Evolutionary conservation across 2,113 vertebrate genomes (phyloP), one percentile per base, ranked within the genome.

Genomic region (Leiothrix lutea): DNA sequence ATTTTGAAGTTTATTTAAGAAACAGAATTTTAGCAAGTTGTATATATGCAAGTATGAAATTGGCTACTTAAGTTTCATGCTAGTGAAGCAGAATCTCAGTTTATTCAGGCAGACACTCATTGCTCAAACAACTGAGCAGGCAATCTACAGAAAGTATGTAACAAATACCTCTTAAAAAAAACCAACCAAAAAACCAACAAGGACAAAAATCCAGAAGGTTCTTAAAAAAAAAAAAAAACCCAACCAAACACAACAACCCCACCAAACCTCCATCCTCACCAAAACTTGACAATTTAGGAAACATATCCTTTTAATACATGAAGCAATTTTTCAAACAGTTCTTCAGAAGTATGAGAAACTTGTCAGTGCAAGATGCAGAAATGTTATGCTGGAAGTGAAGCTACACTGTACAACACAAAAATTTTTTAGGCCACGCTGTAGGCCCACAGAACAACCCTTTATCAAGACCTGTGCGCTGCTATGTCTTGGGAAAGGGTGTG

Each of bases 1-100:
- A 64, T 74, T 62, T 88, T 92, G 56, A 83, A 28, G 11, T 36
- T 88, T 78, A 71, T 66, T 94, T 72, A 61, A 61, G 48, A 94
- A 86, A 45, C 14, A 74, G 69, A 92, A 81, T 74, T 84, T 81
- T 67, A 84, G 60, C 22, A 67, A 79, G 18, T 11, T 15, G 1
- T 40, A 69, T 48, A 64, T 24, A 70, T 11, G 29, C 7, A 29
- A 38, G 36, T 64, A 81, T 36, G 64, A 89, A 67, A 89, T 65
- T 72, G 51, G 48, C 25, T 87, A 53, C 73, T 78, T 67, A 54
- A 81, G 36, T 58, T 95, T 83, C 67, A 57, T 40, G 16, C 33
- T 77, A 83, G 38, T 2, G 1, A 51, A 93, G 45, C 54, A 86
- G 38, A 93, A 80, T 80, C 42, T 77, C n/a, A 60, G 62, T 45